Base-by-base conservation (phyloP, 2,888 invertebrate species). In the Azorinus chamasolen region DNA sequence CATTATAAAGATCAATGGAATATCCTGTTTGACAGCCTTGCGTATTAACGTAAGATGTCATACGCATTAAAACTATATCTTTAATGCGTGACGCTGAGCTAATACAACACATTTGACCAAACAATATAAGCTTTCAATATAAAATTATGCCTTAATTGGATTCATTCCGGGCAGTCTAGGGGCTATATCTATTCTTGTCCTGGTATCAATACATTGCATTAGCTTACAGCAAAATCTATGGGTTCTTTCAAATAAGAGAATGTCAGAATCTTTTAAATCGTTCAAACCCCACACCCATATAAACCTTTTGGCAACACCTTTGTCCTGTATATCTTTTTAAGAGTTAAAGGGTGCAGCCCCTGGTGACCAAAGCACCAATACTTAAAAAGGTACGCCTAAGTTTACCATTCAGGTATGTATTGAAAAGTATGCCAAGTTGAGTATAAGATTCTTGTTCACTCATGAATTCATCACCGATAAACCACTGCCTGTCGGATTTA, bases 71-170 rank as follows among this genome's bases (percentile, higher is more conserved):
- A n/a, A 59, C 45, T 1, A 59, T 20, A 27, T 43, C 18, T 59
- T 59, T 59, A 16, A 16, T 16, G 25, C 16, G 10, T 45, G 43
- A 43, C 2, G 12, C 20, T 8, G 46, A 22, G 24, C 12, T 24
- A 16, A 59, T 24, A n/a, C 46, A 22, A 24, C 59, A 46, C 24
- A 59, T 8, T 24, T 59, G 59, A 12, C 46, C 59, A n/a, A 59
- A 46, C 3, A 46, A 46, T 8, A 25, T 12, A 2, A 43, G 16
- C 24, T 59, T 27, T 32, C 10, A 6, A 32, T 6, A 32, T 45
- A 12, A 6, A 24, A n/a, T n/a, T 59, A 22, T 14, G 24, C 50
- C 22, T 50, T 22, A 20, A 59, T 3, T 10, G 24, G 20, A 16
- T n/a, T 45, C 10, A 22, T 10, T 39, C 57, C 41, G 20, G 20